These are phyloP conservation scores for Tillus elongatus DNA, from an alignment of 2,888 invertebrate genomes.

Conservation along the genomic window DNA sequence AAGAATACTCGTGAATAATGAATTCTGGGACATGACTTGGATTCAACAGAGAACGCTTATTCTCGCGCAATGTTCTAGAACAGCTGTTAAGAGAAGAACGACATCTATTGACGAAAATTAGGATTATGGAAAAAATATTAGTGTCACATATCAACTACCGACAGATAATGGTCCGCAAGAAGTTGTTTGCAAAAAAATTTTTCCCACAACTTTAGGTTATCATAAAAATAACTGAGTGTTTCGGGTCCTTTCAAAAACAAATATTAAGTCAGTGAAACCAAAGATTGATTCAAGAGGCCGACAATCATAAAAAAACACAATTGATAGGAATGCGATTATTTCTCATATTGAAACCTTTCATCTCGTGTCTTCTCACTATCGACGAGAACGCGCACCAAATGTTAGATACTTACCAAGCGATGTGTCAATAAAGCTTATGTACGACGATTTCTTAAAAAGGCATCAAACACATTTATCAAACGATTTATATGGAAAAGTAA, in stretches of 20 bases:
- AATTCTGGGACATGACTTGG: background rate
- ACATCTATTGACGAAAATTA: background rate
- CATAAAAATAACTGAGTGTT: background rate
- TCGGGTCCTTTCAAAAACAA: no score
- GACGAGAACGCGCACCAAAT: conserved; percentile 20
- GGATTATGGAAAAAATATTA: background rate
- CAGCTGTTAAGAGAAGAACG: background rate
- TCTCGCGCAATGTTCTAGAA: background rate
- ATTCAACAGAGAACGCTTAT: background rate
- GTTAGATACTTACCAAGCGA: conserved; percentile 18
- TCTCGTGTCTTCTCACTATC: conserved; percentile 18
- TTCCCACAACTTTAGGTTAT: background rate
- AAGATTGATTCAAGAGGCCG: no score
- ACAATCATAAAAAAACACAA: background rate
- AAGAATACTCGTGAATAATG: background rate
- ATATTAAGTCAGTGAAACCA: conserved; percentile 1
- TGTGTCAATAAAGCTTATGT: no score
- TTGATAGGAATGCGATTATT: conserved; percentile 10
- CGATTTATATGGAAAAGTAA: background rate
- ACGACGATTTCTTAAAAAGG: no score
- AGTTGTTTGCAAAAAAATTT: background rate
- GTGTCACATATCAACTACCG: background rate
- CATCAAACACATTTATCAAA: no score
- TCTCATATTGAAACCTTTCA: conserved; percentile 16
- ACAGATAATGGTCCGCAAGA: no score